These are phyloP conservation scores for Sminthurides bifidus DNA, from an alignment of 1,140 invertebrate species.

Conservation along the genomic window DNA sequence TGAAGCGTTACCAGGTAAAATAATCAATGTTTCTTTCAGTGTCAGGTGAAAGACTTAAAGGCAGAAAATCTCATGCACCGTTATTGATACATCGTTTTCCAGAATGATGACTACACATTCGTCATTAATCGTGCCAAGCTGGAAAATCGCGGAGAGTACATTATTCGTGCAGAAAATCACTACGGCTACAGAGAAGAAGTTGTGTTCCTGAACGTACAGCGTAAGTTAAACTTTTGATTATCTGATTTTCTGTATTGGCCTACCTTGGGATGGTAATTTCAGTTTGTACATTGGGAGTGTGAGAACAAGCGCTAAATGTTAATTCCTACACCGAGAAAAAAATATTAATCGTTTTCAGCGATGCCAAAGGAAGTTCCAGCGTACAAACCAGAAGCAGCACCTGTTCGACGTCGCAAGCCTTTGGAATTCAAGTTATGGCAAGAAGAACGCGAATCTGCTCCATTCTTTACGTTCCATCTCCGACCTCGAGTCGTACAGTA, in stretches of 20 bases:
- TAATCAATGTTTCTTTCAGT: neutral
- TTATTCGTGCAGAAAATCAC: conserved; percentile 93
- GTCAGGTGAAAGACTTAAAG: neutral
- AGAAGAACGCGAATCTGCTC: conserved; percentile 76
- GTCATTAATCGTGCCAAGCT: conserved; percentile 90
- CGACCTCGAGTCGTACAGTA: conserved; percentile 96
- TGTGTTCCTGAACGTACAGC: conserved; percentile 94
- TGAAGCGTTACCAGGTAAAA: conserved; percentile 79
- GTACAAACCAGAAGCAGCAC: conserved; percentile 56
- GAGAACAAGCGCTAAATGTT: neutral
- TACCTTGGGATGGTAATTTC: neutral
- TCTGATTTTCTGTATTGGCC: neutral
- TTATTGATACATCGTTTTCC: neutral
- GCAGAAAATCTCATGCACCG: too few relatives aligned
- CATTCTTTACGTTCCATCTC: conserved; percentile 91
- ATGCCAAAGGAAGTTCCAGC: conserved; percentile 66
- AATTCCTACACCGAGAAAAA: neutral
- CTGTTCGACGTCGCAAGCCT: conserved; percentile 60
- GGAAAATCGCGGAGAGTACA: conserved; percentile 92
- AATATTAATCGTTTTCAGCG: conserved; percentile 44
- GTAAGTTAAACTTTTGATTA: conserved; percentile 43
- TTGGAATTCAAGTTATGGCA: conserved; percentile 76
- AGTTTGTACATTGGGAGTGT: neutral
- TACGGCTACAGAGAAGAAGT: conserved; percentile 93
- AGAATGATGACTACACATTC: conserved; percentile 90